Evolutionary conservation across 2,797 vertebrate species (phyloP), one percentile per base, ranked within the genome.

Genomic region (Melanotaenia parkinsoni): DNA sequence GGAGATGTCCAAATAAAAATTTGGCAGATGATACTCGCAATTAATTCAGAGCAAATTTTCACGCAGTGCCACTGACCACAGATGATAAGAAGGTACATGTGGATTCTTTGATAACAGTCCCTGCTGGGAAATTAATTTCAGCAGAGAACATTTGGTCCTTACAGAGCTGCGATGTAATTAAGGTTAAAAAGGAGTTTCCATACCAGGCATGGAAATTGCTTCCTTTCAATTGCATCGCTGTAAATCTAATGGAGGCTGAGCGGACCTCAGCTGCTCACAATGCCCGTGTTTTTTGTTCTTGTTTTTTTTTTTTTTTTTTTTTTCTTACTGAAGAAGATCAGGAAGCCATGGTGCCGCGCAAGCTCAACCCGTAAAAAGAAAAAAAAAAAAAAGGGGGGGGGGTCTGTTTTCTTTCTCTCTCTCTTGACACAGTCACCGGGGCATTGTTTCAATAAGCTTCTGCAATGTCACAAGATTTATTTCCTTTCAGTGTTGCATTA

Each of bases 61-160:
- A 64, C 13, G 9, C 74, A 8, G 76, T 61, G 76, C 51, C 56
- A 47, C 65, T 85, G 89, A 91, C 86, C 76, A 38, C 59, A 33
- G 63, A 85, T 69, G 78, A 91, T 89, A 83, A 87, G 78, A 79
- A 73, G 78, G 77, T 81, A 81, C 72, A 75, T 83, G 64, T 63
- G 77, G 84, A 81, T 79, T 74, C 78, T 84, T 82, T 85, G 86
- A 90, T 88, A 85, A 88, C 76, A 68, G 68, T 40, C 80, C 79
- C 81, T 80, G 76, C 70, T 79, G 88, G 79, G 81, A 86, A 88
- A 89, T 90, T 85, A 87, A 88, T 91, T 89, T 88, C 63, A 57
- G 77, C 70, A 13, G 77, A 64, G 82, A 79, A 83, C 82, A 80
- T 86, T 82, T 63, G 78, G 82, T 85, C 80, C 74, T 78, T 53